These are phyloP conservation scores for Timema cristinae DNA, from an alignment of 2,888 invertebrate species.

Conservation along the genomic window DNA sequence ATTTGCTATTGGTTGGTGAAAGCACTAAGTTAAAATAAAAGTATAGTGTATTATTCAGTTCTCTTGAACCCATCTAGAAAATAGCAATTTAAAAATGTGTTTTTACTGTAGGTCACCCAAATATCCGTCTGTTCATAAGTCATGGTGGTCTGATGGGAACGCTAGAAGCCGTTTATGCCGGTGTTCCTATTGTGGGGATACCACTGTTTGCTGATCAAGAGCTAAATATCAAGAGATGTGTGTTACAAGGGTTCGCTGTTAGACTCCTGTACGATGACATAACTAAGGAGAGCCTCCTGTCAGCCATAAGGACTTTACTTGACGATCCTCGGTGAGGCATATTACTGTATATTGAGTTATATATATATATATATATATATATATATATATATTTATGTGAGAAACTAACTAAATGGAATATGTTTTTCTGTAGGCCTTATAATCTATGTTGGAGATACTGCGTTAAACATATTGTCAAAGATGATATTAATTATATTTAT, in stretches of 20 bases:
- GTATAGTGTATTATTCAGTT: no score
- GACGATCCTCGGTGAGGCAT: constrained; percentile 36
- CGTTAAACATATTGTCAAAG: no score
- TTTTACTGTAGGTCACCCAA: constrained; percentile 38
- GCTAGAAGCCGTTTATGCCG: constrained; percentile 56
- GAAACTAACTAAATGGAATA: no score
- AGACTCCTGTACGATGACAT: constrained; percentile 35
- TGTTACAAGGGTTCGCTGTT: constrained; percentile 40
- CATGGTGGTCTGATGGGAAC: constrained; percentile 60
- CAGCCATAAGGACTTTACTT: constrained; percentile 36
- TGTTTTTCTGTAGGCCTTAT: no score
- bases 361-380: no score
- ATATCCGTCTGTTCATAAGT: constrained; percentile 55
- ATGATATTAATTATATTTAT: no score
- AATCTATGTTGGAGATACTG: no score
- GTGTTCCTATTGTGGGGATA: constrained; percentile 53
- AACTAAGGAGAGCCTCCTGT: constrained; percentile 34
- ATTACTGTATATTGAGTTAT: no score
- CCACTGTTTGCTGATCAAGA: constrained; percentile 51
- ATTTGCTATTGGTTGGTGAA: no score
- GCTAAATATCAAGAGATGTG: constrained; percentile 39
- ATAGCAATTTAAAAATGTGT: neutral
- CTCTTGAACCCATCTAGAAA: no score
- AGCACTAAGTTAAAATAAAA: no score
- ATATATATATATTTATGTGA: no score